Conservation (phyloP, 2,113 vertebrate species). For the Calonectris borealis region DNA sequence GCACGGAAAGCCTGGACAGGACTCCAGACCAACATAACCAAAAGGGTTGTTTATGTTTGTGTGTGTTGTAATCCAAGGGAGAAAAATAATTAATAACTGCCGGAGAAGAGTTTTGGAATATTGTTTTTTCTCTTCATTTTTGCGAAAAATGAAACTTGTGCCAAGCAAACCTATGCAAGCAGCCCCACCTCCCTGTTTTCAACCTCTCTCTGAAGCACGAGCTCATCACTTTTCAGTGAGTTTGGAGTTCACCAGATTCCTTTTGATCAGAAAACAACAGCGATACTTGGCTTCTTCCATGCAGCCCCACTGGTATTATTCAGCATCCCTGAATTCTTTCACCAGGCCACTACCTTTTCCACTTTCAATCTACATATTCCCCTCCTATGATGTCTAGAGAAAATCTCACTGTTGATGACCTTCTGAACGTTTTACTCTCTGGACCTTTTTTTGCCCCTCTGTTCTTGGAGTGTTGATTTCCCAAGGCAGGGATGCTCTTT, state of each 20-base stretch:
- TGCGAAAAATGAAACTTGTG: background rate
- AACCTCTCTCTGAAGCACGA: background rate
- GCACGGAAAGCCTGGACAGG: background rate
- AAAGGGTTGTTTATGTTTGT: background rate
- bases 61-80: background rate
- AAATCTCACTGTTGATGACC: background rate
- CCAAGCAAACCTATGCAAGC: constrained; percentile 23
- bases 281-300: background rate
- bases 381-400: background rate
- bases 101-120: background rate
- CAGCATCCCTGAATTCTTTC: background rate
- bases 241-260: background rate
- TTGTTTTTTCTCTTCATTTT: background rate
- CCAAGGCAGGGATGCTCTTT: background rate
- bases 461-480: background rate
- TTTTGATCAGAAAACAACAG: constrained; percentile 10
- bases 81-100: constrained; percentile 3
- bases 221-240: background rate
- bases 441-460: background rate
- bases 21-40: background rate
- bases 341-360: background rate
- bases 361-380: background rate
- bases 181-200: background rate
- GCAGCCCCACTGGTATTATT: background rate
- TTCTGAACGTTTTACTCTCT: background rate